These are phyloP conservation scores for Delia radicum DNA, from an alignment of 1,140 invertebrate genomes.

Conservation along the genomic window DNA sequence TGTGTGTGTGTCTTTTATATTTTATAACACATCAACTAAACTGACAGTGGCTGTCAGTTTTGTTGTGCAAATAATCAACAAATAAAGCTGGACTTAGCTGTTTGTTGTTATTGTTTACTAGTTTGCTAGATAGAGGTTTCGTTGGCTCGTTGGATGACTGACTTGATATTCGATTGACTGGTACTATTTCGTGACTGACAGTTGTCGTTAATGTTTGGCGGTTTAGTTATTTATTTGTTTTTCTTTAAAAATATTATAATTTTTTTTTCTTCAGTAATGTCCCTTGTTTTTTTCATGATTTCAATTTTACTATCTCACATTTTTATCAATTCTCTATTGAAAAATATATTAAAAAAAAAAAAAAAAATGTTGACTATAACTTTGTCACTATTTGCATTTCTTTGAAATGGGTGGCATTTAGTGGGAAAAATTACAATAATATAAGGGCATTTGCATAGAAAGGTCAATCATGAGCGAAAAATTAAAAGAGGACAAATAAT, in stretches of 20 bases:
- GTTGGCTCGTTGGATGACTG: neutral
- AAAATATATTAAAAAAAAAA: neutral
- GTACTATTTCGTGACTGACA: neutral
- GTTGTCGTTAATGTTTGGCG: neutral
- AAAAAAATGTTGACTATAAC: too few relatives aligned
- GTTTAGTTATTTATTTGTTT: neutral
- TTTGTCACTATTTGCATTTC: too few relatives aligned
- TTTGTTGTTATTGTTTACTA: neutral
- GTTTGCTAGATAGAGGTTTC: neutral
- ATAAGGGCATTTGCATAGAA: too few relatives aligned
- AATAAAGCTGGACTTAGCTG: neutral
- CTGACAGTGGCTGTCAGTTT: slow-evolving; percentile 1
- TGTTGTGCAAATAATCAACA: slow-evolving; percentile 4
- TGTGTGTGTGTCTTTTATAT: neutral
- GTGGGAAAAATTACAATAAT: too few relatives aligned
- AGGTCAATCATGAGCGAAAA: too few relatives aligned
- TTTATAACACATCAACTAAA: neutral
- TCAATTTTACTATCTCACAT: too few relatives aligned
- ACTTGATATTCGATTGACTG: neutral
- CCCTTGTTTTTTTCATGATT: neutral
- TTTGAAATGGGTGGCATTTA: too few relatives aligned
- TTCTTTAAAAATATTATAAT: neutral
- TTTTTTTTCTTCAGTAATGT: neutral
- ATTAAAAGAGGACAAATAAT: too few relatives aligned
- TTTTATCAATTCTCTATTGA: too few relatives aligned